Conservation (phyloP, 2,797 vertebrate species). For the Sylvilagus floridanus region DNA sequence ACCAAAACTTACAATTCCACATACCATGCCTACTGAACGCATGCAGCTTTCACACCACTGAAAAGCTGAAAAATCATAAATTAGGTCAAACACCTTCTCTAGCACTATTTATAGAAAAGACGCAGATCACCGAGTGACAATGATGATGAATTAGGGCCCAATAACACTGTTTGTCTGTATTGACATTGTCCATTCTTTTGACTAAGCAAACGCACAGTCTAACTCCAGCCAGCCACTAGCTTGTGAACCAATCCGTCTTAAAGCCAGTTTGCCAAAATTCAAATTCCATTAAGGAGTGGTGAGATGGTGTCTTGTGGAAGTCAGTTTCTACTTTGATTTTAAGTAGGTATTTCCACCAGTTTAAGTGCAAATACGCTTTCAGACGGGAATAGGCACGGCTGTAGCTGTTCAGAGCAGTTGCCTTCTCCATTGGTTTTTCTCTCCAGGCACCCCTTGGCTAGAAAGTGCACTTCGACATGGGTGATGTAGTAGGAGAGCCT, state of each 20-base stretch:
- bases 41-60: too few species aligned
- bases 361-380: not conserved
- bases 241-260: constrained; percentile 2
- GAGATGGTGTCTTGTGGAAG: not conserved
- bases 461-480: constrained; percentile 18
- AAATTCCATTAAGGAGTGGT: not conserved
- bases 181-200: not conserved
- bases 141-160: not conserved
- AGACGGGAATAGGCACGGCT: not conserved
- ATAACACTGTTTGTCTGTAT: not conserved
- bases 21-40: not conserved
- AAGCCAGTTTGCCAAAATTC: not conserved
- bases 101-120: not conserved
- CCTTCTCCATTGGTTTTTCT: constrained; percentile 41
- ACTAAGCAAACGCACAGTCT: not conserved
- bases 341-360: constrained; percentile 61
- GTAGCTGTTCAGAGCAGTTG: not conserved
- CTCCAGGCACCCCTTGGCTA: constrained; percentile 32
- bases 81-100: not conserved
- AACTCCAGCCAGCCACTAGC: not conserved
- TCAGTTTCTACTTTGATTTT: constrained; percentile 26
- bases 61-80: not conserved
- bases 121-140: not conserved
- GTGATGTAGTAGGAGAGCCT: constrained; percentile 58
- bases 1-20: not conserved